Conservation (phyloP, 2,797 vertebrate species). For the Pteropus rufus region DNA sequence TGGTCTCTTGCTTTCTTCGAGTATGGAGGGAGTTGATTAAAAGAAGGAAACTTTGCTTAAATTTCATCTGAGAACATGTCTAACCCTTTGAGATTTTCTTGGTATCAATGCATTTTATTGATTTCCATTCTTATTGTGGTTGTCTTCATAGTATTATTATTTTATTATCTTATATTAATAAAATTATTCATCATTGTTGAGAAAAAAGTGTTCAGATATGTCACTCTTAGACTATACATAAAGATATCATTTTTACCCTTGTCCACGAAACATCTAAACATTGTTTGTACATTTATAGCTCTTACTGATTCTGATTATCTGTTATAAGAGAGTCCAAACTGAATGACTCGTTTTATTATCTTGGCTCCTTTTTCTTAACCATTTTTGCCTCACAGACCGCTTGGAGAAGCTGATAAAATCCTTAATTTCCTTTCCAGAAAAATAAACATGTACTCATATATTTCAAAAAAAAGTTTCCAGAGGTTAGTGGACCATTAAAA, state of each 20-base stretch:
- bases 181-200: neutral
- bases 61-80: neutral
- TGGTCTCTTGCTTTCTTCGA: neutral
- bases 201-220: neutral
- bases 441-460: neutral
- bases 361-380: neutral
- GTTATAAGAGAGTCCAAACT: neutral
- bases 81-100: neutral
- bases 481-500: neutral
- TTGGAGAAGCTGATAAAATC: neutral
- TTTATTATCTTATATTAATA: neutral
- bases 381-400: neutral
- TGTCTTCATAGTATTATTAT: neutral
- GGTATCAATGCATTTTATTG: neutral
- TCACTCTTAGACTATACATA: neutral
- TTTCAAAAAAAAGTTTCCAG: conserved; percentile 13
- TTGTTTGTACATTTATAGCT: neutral
- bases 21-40: neutral
- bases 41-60: conserved; percentile 3
- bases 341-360: neutral
- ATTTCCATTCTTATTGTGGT: conserved; percentile 3
- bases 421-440: neutral
- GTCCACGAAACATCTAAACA: neutral
- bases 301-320: neutral
- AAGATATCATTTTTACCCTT: neutral